Percentiles rank a stretch among this genome's conserved stretches.
Evolutionary conservation across 2,888 invertebrate species (phyloP).

Genomic region (Aspidapion aeneum): DNA sequence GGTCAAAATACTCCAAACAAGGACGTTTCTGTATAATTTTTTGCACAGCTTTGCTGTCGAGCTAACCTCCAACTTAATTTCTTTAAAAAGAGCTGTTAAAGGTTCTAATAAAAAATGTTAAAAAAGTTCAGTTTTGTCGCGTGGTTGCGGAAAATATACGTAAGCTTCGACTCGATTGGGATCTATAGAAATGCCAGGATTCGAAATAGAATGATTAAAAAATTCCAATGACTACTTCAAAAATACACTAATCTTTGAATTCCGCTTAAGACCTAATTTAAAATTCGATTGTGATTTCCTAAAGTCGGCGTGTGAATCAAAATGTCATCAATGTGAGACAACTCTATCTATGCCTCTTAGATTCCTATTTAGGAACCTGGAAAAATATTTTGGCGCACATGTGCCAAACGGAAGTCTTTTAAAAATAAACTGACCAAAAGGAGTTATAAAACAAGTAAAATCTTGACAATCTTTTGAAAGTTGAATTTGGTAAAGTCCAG

Average conservation of each 20-base stretch:
- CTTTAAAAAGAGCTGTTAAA: neutral
- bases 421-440: conserved; percentile 16
- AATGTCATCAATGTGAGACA: conserved; percentile 6
- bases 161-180: neutral
- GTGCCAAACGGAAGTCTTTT: conserved; percentile 1
- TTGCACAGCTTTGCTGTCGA: neutral
- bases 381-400: conserved; percentile 4
- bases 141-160: neutral
- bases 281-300: neutral
- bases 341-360: conserved; percentile 14
- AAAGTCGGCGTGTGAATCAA: neutral
- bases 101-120: neutral
- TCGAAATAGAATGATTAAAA: neutral
- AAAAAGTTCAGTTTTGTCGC: neutral
- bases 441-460: conserved; percentile 24
- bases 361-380: neutral
- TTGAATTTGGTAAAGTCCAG: conserved; percentile 21
- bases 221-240: neutral
- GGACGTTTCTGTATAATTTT: neutral
- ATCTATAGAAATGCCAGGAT: neutral
- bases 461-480: conserved; percentile 16
- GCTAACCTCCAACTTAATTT: neutral
- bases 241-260: neutral
- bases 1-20: neutral
- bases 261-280: neutral